Evolutionary conservation across 64 coral and sea anemone species (phyloP).

Genomic region (Hydrozoanthus tunicans): DNA sequence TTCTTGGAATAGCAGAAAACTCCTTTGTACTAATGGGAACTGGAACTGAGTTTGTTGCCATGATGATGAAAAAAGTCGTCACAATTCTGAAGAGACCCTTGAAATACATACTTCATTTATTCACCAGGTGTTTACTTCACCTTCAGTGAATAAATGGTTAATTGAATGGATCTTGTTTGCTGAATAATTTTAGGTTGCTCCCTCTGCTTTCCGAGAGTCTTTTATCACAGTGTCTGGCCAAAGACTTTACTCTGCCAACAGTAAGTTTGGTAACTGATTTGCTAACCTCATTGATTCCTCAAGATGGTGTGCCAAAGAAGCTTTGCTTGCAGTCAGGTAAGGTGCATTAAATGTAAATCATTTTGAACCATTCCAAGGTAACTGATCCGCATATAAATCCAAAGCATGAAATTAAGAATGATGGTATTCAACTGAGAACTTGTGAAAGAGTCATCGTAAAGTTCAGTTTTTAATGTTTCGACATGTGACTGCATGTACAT

Average conservation of each 20-base stretch:
- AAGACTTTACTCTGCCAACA: slow-evolving; percentile 39
- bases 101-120: too few species aligned
- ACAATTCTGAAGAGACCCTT: too few species aligned
- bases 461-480: too few species aligned
- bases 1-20: too few species aligned
- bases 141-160: not conserved
- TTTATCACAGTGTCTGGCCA: slow-evolving; percentile 35
- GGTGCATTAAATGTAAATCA: not conserved
- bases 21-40: too few species aligned
- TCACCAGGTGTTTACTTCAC: not conserved
- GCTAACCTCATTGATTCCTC: slow-evolving; percentile 18
- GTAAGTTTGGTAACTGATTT: slow-evolving; percentile 27
- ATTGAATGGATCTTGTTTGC: not conserved
- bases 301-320: slow-evolving; percentile 24
- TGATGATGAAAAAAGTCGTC: too few species aligned
- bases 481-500: too few species aligned
- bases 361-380: not conserved
- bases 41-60: too few species aligned
- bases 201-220: slow-evolving; percentile 31
- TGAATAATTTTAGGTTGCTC: slow-evolving; percentile 1
- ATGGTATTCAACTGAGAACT: too few species aligned
- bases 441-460: too few species aligned
- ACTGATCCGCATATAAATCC: too few species aligned
- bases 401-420: too few species aligned
- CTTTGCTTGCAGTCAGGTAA: slow-evolving; percentile 41